Conservation (phyloP, 2,888 invertebrate species). For the Sclerodermus sp. region DNA sequence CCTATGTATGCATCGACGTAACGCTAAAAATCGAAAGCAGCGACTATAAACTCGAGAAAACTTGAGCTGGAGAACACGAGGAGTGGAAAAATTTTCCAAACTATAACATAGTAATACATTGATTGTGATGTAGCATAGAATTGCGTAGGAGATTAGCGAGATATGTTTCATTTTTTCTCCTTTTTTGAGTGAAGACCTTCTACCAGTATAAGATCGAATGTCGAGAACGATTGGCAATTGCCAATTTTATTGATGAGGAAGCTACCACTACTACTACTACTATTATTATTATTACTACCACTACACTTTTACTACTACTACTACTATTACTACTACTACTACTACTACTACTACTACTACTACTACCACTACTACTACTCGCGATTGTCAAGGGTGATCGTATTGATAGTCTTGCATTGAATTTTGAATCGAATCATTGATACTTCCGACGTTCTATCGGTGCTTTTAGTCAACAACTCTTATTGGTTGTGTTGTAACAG, state of each 20-base stretch:
- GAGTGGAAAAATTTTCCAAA: slow-evolving; percentile 16
- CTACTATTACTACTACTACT: no score
- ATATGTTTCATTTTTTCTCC: slow-evolving; percentile 1
- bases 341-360: no score
- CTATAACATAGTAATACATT: slow-evolving; percentile 25
- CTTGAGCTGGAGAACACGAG: background rate
- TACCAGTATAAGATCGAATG: slow-evolving; percentile 7
- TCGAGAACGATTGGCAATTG: background rate
- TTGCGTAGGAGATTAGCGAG: slow-evolving; percentile 17
- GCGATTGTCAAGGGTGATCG: slow-evolving; percentile 34
- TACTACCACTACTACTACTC: no score
- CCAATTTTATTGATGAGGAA: no score
- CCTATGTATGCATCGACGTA: background rate
- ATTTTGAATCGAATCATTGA: slow-evolving; percentile 23
- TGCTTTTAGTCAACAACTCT: slow-evolving; percentile 19
- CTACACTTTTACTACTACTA: no score
- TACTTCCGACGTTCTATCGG: slow-evolving; percentile 1
- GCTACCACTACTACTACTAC: no score
- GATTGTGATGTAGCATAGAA: slow-evolving; percentile 36
- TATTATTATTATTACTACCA: no score
- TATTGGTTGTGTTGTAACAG: slow-evolving; percentile 42
- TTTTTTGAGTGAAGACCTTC: slow-evolving; percentile 3
- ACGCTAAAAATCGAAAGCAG: background rate
- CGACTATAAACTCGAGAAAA: no score
- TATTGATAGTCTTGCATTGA: slow-evolving; percentile 47